Conservation (phyloP, 2,888 invertebrate genomes). For the Diadromus collaris region DNA sequence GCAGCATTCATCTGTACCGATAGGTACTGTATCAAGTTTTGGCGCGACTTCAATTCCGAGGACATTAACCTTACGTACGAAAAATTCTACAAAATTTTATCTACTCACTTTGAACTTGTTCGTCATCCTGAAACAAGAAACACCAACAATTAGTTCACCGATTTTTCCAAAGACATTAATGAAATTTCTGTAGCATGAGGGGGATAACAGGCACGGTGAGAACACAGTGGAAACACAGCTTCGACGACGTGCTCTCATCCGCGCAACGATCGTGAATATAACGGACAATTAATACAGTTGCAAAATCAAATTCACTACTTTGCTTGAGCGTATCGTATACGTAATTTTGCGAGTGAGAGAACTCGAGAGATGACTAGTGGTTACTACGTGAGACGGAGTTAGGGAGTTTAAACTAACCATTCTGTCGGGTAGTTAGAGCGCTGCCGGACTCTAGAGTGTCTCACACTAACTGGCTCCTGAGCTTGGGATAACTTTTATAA, state of each 20-base stretch:
- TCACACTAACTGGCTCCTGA: constrained; percentile 69
- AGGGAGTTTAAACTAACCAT: constrained; percentile 59
- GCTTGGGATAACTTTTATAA: constrained; percentile 76
- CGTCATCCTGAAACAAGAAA: constrained; percentile 76
- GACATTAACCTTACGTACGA: not conserved
- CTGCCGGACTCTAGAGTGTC: constrained; percentile 62
- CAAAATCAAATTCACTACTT: constrained; percentile 33
- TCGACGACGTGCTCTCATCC: not conserved
- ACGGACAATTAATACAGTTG: constrained; percentile 5
- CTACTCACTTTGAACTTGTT: constrained; percentile 75
- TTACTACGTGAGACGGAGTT: constrained; percentile 4
- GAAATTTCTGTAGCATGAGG: not conserved
- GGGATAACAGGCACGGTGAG: not conserved
- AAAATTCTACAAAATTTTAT: constrained; percentile 22
- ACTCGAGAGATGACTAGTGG: not conserved
- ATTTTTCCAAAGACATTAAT: not conserved
- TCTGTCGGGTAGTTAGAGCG: constrained; percentile 54
- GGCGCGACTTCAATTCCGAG: not conserved
- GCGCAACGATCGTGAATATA: not conserved
- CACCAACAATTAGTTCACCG: constrained; percentile 49
- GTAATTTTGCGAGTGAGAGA: constrained; percentile 6
- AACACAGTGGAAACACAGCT: not conserved
- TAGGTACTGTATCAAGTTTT: not conserved
- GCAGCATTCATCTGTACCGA: not conserved
- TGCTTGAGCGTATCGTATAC: not conserved